Evolutionary conservation across 2,113 vertebrate genomes (phyloP).

Genomic region (Catharus minimus): DNA sequence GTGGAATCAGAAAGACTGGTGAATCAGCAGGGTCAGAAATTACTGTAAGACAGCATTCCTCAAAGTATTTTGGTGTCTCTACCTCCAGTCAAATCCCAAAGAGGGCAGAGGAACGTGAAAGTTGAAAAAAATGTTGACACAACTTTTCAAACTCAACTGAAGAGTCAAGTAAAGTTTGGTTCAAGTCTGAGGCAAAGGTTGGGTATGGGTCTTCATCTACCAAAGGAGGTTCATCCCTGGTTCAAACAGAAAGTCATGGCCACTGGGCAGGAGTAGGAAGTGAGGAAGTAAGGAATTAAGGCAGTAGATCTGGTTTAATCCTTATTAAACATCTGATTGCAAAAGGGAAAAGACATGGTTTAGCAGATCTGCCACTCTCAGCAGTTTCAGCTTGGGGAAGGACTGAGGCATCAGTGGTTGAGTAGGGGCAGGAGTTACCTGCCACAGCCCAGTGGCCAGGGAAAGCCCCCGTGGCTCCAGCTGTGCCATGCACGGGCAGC

Average conservation of each 20-base stretch:
- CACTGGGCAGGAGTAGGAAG: not conserved
- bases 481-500: not conserved
- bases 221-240: not conserved
- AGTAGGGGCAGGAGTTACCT: not conserved
- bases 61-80: not conserved
- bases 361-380: not conserved
- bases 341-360: not conserved
- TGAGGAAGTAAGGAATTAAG: not conserved
- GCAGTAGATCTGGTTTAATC: not conserved
- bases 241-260: not conserved
- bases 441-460: accelerated
- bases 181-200: not conserved
- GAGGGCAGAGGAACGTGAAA: not conserved
- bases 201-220: not conserved
- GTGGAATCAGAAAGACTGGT: not conserved
- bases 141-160: not conserved
- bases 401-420: not conserved
- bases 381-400: not conserved
- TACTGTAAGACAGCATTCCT: slow-evolving; percentile 14
- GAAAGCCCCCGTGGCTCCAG: not conserved
- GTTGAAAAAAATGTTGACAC: not conserved
- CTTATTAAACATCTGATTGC: not conserved
- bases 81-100: not conserved
- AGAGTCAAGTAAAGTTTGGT: not conserved
- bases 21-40: slow-evolving; percentile 17